Base-by-base conservation (phyloP, 1,140 invertebrate genomes). In the Scaptomyza montana region DNA sequence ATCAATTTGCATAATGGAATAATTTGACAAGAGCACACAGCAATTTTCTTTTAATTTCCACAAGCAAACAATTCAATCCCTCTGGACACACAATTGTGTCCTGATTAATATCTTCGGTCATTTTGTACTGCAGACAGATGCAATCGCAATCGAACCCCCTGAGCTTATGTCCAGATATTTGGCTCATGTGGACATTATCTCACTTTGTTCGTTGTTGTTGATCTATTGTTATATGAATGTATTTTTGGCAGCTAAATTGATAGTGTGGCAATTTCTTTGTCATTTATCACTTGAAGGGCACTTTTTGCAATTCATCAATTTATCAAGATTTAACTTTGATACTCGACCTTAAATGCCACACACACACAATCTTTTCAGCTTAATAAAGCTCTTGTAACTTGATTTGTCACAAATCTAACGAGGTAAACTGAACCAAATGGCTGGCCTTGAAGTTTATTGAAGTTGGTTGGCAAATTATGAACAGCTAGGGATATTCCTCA, bases 241-340 rank as follows among this genome's bases (percentile, higher is more conserved):
- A n/a, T 43, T 36, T 43, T 43, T 43, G 39, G 39, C 39, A 43
- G 5, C 7, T 30, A 30, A 53, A 16, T 28, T 36, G 30, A 49
- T 28, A 55, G 30, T 64, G 59, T 59, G 66, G 41, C 79, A 84
- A 87, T 90, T 87, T 59, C 62, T 60, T 68, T 77, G 82, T 85
- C 82, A 90, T 90, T 90, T 90, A 78, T 90, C 82, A 90, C 67
- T 73, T 73, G 72, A 56, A 72, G 54, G 70, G 54, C 72, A 67
- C 53, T 70, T 69, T 67, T 62, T 70, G 65, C 73, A 77, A 86
- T 90, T 90, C 86, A 81, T 90, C 80, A 90, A 86, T 90, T 90
- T 90, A 81, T 90, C 80, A 90, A 86, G 86, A 72, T 68, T 77
- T 77, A 78, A 77, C 81, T 90, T 78, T 45, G 77, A 72, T 72